A percentile compares a stretch with the other conserved stretches of the same genome.
These are phyloP conservation scores for Hirundichthys speculiger DNA, from an alignment of 2,113 vertebrate genomes.

Conservation along the genomic window DNA sequence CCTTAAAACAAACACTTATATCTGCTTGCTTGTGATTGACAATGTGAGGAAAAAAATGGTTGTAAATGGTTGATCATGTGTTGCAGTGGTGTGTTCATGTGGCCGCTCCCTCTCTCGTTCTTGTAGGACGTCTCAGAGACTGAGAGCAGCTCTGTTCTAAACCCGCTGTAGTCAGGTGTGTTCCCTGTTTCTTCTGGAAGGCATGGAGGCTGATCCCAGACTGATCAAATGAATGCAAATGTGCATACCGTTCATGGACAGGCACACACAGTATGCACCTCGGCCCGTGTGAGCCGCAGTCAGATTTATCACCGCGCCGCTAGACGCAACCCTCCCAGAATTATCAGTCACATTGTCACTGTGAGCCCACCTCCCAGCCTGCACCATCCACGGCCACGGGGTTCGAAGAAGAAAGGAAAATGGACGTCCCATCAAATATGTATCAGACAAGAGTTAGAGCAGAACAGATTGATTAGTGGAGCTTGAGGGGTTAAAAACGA, in stretches of 20 bases:
- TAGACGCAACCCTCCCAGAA: constrained; percentile 38
- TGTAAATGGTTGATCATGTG: constrained; percentile 31
- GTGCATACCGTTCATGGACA: constrained; percentile 41
- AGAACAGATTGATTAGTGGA: too few species aligned
- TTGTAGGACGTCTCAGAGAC: constrained; percentile 81
- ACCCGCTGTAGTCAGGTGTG: constrained; percentile 85
- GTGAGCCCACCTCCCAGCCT: constrained; percentile 46
- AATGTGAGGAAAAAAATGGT: constrained; percentile 8
- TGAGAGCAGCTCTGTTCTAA: constrained; percentile 81
- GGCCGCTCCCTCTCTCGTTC: constrained; percentile 79
- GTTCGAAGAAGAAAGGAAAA: not conserved
- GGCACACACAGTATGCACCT: constrained; percentile 44
- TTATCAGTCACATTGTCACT: constrained; percentile 35
- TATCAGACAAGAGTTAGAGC: too few species aligned
- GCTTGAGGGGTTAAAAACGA: too few species aligned
- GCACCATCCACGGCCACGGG: constrained; percentile 26
- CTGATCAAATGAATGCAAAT: constrained; percentile 37
- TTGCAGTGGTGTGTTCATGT: constrained; percentile 71
- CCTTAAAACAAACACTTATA: too few species aligned
- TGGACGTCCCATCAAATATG: not conserved
- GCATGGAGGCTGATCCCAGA: constrained; percentile 73
- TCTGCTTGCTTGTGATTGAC: constrained; percentile 37
- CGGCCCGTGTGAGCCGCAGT: constrained; percentile 34
- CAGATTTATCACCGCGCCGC: constrained; percentile 52
- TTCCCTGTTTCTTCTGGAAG: constrained; percentile 72